Base-by-base conservation (phyloP, 1,140 invertebrate genomes). In the Bicyclus anynana region DNA sequence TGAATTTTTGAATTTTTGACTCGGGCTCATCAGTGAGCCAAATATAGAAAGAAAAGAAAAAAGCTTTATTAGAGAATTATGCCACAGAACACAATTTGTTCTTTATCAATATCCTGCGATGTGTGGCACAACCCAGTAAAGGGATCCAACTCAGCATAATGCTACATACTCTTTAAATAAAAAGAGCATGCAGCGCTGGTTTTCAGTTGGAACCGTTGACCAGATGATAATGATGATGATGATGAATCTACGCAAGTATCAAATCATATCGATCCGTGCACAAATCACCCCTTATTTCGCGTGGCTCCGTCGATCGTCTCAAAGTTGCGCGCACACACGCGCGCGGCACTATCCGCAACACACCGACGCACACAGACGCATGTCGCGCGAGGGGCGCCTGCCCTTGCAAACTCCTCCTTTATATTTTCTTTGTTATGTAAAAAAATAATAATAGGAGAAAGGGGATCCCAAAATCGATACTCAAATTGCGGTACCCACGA, bases 341-440 rank as follows among this genome's bases (percentile, higher is more conserved):
- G 52, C 21, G 26, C 47, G 44, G 46, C 74, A 84, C 78, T 81
- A 84, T 80, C 72, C 73, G 73, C 72, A 66, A 29, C 55, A 66
- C 67, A 64, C 63, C 54, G 51, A 65, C 71, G 44, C 72, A 69
- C 72, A 77, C 76, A 59, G 17, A 26, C 59, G 35, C 53, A 74
- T 1, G 46, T 12, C 33, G 44, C 72, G 63, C 61, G 56, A 62
- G 79, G 80, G 77, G 74, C 70, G 69, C 76, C 69, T 64, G 65
- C 81, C 79, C 80, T 82, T 74, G 70, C 78, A 56, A 81, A 83
- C 81, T 84, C 84, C 84, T 83, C 84, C 81, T 87, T 79, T 79
- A 82, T 77, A 75, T 80, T 83, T 87, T 87, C 80, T 84, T 87
- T 86, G 83, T 86, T 87, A 87, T 87, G 81, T 87, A 84, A 84